Evolutionary conservation across 2,888 invertebrate genomes (phyloP).

Genomic region (Dione vanillae): DNA sequence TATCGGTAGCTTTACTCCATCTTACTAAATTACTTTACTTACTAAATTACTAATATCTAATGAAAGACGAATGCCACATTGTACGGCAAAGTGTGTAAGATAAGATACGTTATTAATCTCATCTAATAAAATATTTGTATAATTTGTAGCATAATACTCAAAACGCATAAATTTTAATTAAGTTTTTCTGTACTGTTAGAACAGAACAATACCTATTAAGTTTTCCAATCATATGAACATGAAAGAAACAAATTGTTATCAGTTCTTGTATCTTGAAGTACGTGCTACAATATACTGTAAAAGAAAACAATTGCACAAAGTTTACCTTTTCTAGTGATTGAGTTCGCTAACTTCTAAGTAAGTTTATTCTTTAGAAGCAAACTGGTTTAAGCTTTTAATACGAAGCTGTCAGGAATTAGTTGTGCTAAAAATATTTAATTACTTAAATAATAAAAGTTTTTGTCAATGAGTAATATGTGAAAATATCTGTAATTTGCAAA

Average conservation of each 20-base stretch:
- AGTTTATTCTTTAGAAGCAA: slow-evolving; percentile 70
- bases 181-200: not conserved
- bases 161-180: not conserved
- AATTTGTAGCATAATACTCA: not conserved
- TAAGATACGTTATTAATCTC: too few relatives aligned
- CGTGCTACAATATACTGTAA: slow-evolving; percentile 59
- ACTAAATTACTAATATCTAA: too few relatives aligned
- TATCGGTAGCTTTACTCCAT: too few relatives aligned
- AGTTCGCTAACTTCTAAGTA: slow-evolving; percentile 78
- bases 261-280: slow-evolving; percentile 36
- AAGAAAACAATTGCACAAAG: slow-evolving; percentile 76
- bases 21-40: too few relatives aligned
- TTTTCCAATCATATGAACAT: slow-evolving; percentile 18
- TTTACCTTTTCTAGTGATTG: slow-evolving; percentile 74
- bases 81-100: too few relatives aligned
- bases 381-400: slow-evolving; percentile 37
- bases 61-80: too few relatives aligned
- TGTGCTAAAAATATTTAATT: slow-evolving; percentile 27
- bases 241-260: slow-evolving; percentile 30
- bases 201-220: slow-evolving; percentile 14
- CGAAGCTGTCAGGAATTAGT: slow-evolving; percentile 36
- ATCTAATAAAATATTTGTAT: too few relatives aligned
- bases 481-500: not conserved
- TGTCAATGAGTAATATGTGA: not conserved
- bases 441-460: not conserved